Evolutionary conservation across 2,113 vertebrate species (phyloP), one percentile per base, ranked within the genome.

Genomic region (Callipepla squamata): DNA sequence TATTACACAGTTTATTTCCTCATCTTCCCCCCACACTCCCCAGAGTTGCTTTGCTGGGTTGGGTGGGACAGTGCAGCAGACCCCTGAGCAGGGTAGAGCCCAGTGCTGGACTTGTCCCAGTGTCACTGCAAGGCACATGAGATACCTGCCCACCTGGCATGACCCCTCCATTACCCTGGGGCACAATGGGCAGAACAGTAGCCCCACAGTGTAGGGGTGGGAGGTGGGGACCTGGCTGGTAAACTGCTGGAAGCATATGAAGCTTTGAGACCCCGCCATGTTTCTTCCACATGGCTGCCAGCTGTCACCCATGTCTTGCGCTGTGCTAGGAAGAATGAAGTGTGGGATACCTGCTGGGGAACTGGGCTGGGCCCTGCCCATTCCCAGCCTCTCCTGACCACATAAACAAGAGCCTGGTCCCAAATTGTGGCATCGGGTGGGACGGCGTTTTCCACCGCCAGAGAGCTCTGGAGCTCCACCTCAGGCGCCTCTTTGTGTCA

Each of bases 381-480:
- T 94, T 93, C 77, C 59, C 83, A 96, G 63, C 63, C 67, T 69
- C 53, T 82, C 36, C 79, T 85, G 76, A 50, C 68, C 85, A 57
- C 1, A 0, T 62, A 77, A 95, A 89, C 53, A 70, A 77, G 34
- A 87, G n/a, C 36, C n/a, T 61, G 36, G 55, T 74, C 73, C 59
- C 65, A 76, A 47, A 67, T 61, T 40, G 18, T 90, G 72, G 59
- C 82, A 50, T 74, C 59, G 13, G 62, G 51, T 50, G 72, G 76
- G 32, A 18, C 88, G 88, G 90, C 90, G 63, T 53, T 96, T 96
- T 94, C 87, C 47, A 94, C 72, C 45, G 3, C 76, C 87, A 87
- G 92, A 83, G 79, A 67, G 59, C 94, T 96, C 82, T 44, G 90
- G 59, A 96, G 68, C 72, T 90, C 80, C 55, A 86, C 68, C 76